These are phyloP conservation scores for Cyclophora punctaria DNA, from an alignment of 2,888 invertebrate species.

Conservation along the genomic window DNA sequence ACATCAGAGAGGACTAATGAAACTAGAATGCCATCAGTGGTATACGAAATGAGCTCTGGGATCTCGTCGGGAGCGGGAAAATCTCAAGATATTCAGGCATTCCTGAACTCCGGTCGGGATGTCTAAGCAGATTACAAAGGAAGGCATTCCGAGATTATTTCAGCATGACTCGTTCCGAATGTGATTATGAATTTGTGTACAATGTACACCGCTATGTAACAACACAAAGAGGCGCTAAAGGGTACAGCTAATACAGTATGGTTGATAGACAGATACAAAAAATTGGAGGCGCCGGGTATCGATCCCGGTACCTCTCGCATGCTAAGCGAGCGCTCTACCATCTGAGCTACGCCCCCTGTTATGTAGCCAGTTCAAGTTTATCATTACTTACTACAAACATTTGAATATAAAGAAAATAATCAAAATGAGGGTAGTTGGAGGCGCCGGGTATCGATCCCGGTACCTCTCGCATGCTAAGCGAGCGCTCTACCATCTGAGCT, in stretches of 20 bases:
- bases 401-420: too few species aligned
- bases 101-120: conserved; percentile 1
- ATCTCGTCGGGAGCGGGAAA: neutral
- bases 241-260: too few species aligned
- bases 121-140: conserved; percentile 10
- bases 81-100: conserved; percentile 1
- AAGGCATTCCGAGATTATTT: neutral
- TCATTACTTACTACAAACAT: too few species aligned
- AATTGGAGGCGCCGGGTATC: conserved; percentile 70
- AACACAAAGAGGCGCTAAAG: neutral
- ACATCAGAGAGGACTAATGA: neutral
- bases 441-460: conserved; percentile 72
- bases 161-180: neutral
- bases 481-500: conserved; percentile 69
- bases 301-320: conserved; percentile 74
- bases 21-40: neutral
- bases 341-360: too few species aligned
- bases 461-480: conserved; percentile 73
- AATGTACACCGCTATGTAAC: neutral
- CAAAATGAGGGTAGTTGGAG: conserved; percentile 34
- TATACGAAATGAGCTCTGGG: too few species aligned
- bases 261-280: neutral
- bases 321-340: conserved; percentile 59
- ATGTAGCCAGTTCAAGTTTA: too few species aligned
- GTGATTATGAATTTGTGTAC: neutral